Conservation (phyloP, 2,888 invertebrate genomes). For the Trichogramma dendrolimi region DNA sequence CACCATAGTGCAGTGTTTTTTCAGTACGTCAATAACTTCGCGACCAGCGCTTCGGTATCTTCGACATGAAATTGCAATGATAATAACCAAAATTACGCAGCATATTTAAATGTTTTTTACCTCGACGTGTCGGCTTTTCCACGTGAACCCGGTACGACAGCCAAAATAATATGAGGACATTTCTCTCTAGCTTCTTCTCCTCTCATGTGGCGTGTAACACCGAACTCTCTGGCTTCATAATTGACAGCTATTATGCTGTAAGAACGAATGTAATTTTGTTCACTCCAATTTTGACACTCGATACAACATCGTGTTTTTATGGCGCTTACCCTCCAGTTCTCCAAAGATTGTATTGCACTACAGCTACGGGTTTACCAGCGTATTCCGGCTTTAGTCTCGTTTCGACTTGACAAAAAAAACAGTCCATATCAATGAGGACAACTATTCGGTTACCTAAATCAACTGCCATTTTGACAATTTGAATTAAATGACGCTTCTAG, state of each 20-base stretch:
- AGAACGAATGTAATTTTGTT: conserved; percentile 8
- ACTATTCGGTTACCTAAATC: conserved; percentile 64
- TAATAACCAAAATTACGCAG: not conserved
- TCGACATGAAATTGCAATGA: conserved; percentile 7
- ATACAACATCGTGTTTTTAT: conserved; percentile 3
- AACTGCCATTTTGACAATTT: conserved; percentile 47
- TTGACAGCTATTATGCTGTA: conserved; percentile 92
- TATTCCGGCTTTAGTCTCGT: conserved; percentile 79
- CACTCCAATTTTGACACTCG: not conserved
- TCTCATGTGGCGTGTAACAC: conserved; percentile 86
- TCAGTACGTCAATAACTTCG: conserved; percentile 81
- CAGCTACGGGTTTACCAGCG: conserved; percentile 86
- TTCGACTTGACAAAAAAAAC: conserved; percentile 99
- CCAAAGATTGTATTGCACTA: conserved; percentile 94
- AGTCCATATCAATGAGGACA: conserved; percentile 95
- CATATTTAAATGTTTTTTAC: conserved; percentile 51
- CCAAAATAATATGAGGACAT: conserved; percentile 83
- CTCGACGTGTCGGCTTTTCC: conserved; percentile 93
- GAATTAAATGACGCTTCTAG: not conserved
- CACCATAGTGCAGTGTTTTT: conserved; percentile 71
- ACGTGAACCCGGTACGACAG: conserved; percentile 77
- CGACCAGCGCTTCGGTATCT: conserved; percentile 84
- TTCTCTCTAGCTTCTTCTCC: conserved; percentile 84
- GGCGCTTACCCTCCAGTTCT: conserved; percentile 80
- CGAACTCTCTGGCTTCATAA: conserved; percentile 87